Percentiles rank a stretch among this genome's conserved stretches.
Evolutionary conservation across 2,888 invertebrate species (phyloP).

Genomic region (Fissipunctia ypsillon): DNA sequence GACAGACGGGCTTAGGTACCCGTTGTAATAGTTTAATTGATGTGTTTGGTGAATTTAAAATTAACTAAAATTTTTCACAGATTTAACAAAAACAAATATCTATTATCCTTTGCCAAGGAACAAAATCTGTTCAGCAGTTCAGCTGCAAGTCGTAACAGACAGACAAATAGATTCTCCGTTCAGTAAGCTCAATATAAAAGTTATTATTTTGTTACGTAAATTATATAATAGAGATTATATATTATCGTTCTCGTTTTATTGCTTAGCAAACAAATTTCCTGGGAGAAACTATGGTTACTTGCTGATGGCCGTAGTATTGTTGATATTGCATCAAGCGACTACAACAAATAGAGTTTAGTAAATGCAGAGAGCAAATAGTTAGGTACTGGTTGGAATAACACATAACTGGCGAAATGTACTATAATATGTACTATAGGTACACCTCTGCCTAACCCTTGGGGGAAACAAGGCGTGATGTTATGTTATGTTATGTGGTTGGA

Average conservation of each 20-base stretch:
- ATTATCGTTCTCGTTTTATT: not conserved
- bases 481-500: too few relatives aligned
- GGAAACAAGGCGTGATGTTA: too few relatives aligned
- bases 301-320: conserved; percentile 1
- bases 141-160: not conserved
- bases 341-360: conserved; percentile 29
- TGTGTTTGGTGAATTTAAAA: conserved; percentile 46
- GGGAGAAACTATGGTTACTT: conserved; percentile 15
- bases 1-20: conserved; percentile 69
- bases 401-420: too few relatives aligned
- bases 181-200: not conserved
- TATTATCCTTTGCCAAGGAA: not conserved
- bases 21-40: conserved; percentile 58
- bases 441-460: too few relatives aligned
- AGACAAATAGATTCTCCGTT: not conserved
- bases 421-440: too few relatives aligned
- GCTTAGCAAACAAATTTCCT: not conserved
- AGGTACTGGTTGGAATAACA: too few relatives aligned
- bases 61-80: conserved; percentile 20
- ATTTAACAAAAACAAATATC: too few relatives aligned
- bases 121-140: too few relatives aligned
- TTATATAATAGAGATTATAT: not conserved
- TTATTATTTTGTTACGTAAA: not conserved
- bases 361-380: conserved; percentile 18
- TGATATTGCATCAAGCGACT: conserved; percentile 3